These are phyloP conservation scores for Oreohelix idahoensis DNA, from an alignment of 1,140 invertebrate genomes.

Conservation along the genomic window DNA sequence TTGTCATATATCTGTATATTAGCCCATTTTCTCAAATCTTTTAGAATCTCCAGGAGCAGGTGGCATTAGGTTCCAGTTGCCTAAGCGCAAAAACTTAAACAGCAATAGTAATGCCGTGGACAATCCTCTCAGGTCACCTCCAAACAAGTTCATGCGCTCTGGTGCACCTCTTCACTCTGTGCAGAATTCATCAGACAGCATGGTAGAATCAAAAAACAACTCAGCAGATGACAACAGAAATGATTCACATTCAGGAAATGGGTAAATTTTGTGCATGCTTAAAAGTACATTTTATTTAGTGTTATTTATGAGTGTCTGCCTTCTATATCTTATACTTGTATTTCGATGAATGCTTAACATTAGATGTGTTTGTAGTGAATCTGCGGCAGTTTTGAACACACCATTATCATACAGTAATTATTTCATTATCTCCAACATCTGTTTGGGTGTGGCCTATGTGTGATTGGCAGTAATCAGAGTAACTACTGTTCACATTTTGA, in stretches of 20 bases:
- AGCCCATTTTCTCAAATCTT: conserved; percentile 7
- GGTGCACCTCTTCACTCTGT: conserved; percentile 1
- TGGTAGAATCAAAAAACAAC: conserved; percentile 6
- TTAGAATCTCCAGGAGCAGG: conserved; percentile 54
- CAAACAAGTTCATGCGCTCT: conserved; percentile 11
- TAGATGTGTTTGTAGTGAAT: no score
- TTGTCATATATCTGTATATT: no score
- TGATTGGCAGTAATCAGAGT: no score
- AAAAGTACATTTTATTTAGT: no score
- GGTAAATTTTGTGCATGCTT: not conserved
- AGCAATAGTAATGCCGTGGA: conserved; percentile 4
- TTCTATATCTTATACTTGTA: no score
- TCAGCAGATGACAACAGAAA: not conserved
- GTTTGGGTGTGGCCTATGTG: no score
- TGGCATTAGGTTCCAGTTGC: conserved; percentile 66
- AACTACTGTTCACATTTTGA: no score
- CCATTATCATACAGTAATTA: no score
- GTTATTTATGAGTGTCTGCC: no score
- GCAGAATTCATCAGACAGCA: not conserved
- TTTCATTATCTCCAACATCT: no score
- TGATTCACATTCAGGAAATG: not conserved
- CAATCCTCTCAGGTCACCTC: conserved; percentile 14
- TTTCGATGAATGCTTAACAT: no score
- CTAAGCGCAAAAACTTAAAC: conserved; percentile 59
- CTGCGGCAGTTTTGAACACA: no score